Evolutionary conservation across 2,888 invertebrate genomes (phyloP).

Genomic region (Onchidella celtica): DNA sequence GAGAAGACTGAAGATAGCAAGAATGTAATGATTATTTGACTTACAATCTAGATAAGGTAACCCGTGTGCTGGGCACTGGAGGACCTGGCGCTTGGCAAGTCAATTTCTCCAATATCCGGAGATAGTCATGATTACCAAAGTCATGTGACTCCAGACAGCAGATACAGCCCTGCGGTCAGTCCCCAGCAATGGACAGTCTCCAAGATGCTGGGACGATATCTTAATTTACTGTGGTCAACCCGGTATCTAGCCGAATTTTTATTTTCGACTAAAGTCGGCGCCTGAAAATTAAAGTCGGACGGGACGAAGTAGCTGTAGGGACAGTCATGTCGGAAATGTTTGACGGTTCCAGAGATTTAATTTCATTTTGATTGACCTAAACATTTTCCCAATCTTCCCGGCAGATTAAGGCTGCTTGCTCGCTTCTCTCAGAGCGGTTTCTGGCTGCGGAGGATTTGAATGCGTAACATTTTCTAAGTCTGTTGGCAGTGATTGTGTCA

Average conservation of each 20-base stretch:
- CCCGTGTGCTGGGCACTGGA: too few relatives aligned
- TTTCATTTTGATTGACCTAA: conserved; percentile 35
- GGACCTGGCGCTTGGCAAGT: not conserved
- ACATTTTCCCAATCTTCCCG: conserved; percentile 22
- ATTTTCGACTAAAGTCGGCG: too few relatives aligned
- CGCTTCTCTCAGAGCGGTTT: not conserved
- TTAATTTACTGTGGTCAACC: too few relatives aligned
- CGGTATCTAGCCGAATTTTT: too few relatives aligned
- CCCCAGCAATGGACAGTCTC: not conserved
- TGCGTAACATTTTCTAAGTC: not conserved
- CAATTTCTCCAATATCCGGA: not conserved
- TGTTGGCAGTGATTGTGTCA: not conserved
- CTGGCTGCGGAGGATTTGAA: not conserved
- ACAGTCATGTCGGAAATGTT: not conserved
- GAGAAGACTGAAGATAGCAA: too few relatives aligned
- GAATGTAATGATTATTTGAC: too few relatives aligned
- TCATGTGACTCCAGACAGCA: not conserved
- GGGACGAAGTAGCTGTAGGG: not conserved
- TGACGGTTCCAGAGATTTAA: conserved; percentile 19
- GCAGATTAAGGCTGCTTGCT: conserved; percentile 22
- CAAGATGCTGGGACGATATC: not conserved
- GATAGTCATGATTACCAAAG: not conserved
- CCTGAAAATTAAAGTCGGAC: not conserved
- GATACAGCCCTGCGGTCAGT: not conserved
- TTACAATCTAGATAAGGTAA: too few relatives aligned